Conservation (phyloP, 2,888 invertebrate genomes). For the Carterocephalus palaemon region DNA sequence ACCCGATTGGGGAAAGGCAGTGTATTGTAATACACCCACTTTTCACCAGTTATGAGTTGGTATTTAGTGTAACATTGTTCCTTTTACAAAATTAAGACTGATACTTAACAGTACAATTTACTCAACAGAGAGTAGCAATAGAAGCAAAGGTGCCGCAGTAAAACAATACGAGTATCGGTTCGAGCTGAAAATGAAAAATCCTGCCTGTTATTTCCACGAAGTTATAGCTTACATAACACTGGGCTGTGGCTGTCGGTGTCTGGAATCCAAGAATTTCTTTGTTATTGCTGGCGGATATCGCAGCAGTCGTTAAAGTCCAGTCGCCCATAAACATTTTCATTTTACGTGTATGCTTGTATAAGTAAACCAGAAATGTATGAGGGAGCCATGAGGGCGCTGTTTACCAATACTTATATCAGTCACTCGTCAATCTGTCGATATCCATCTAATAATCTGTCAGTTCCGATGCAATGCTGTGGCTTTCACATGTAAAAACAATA, state of each 20-base stretch:
- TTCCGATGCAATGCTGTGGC: no score
- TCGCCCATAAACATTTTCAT: slow-evolving; percentile 30
- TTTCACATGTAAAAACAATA: no score
- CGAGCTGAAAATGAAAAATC: slow-evolving; percentile 22
- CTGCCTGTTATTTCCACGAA: slow-evolving; percentile 13
- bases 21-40: no score
- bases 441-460: no score
- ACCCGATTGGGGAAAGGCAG: no score
- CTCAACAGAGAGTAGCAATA: slow-evolving; percentile 6
- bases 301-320: slow-evolving; percentile 32
- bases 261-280: slow-evolving; percentile 29
- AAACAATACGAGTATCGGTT: slow-evolving; percentile 19
- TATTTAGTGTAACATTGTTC: no score
- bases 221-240: slow-evolving; percentile 18
- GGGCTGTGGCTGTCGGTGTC: slow-evolving; percentile 14
- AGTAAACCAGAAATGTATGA: no score
- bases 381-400: no score
- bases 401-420: no score
- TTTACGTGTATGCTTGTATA: slow-evolving; percentile 5
- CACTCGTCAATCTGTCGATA: no score
- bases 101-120: not conserved
- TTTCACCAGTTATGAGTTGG: no score
- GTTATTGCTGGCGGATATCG: slow-evolving; percentile 35
- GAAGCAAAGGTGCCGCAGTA: slow-evolving; percentile 14
- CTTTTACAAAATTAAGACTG: not conserved